phyloP scores from a whole-genome alignment of 2,797 vertebrate genomes.

The Acrocephalus scirpaceus region DNA sequence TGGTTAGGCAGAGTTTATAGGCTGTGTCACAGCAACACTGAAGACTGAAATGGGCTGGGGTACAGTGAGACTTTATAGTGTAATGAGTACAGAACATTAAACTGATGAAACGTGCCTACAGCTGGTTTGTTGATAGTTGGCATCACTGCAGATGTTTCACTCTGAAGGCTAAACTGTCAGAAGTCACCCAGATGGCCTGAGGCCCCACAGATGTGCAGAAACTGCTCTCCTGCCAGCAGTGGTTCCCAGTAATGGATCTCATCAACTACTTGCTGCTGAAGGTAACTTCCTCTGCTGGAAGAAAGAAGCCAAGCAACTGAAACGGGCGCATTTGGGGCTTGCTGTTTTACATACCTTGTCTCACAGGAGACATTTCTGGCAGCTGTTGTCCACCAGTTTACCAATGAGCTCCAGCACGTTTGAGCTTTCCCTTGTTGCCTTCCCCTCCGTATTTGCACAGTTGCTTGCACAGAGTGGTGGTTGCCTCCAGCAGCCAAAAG shows the following conservation, averaged over 20 bases:
- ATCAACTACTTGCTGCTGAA: neutral
- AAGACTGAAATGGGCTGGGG: neutral
- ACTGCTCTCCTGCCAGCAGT: neutral
- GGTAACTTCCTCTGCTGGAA: neutral
- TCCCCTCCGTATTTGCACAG: neutral
- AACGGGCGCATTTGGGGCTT: neutral
- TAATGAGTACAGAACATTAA: neutral
- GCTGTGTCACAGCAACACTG: neutral
- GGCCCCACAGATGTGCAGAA: neutral
- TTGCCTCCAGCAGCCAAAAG: fast-evolving
- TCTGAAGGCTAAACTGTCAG: neutral
- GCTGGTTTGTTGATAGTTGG: neutral
- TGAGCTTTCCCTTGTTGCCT: neutral
- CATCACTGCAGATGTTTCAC: neutral
- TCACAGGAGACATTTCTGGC: neutral
- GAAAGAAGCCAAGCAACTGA: neutral
- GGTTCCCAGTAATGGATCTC: neutral
- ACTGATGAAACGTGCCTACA: neutral
- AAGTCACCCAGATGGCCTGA: neutral
- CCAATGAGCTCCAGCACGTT: neutral
- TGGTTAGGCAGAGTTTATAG: neutral
- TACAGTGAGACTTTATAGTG: neutral
- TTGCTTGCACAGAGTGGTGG: neutral
- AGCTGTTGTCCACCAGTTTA: neutral
- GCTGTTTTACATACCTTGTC: neutral